Evolutionary conservation across 2,113 vertebrate species (phyloP), one percentile per base, ranked within the genome.

Genomic region (Oceanodroma tethys): DNA sequence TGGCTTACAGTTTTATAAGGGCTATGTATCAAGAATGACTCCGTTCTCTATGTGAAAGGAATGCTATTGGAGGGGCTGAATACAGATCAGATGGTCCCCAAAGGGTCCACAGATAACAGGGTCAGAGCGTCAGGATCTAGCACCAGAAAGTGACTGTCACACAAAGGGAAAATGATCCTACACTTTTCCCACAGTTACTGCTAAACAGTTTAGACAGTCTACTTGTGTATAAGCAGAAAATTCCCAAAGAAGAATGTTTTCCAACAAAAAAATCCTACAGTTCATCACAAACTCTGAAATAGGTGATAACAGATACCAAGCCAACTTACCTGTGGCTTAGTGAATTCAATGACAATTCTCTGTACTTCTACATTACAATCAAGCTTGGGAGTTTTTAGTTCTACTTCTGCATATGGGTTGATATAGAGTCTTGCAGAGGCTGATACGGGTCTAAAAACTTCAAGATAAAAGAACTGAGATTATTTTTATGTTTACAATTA

Each of bases 401-500:
- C 99, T 70, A 97, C 47, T 97, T 99, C 99, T 45, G 99, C 99
- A 42, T 97, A 97, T 3, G 99, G 99, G 95, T 99, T 99, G 94
- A 99, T 99, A 97, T 98, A 99, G 21, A 99, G 98, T 93, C 99
- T 99, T 94, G 99, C 99, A 45, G 99, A 99, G 17, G 99, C 99
- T 66, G 99, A 99, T 80, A 99, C 96, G 10, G 99, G 99, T 97
- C 98, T 99, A 94, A 99, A 99, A 97, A 99, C 99, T 99, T 84
- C 5, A 25, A 95, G 15, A 74, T 43, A 55, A 97, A 97, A 95
- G 81, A 63, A 66, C 0, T 9, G 19, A 96, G 22, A 68, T 72
- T 10, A 29, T n/a, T 50, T 59, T 90, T 52, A 55, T 12, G 4
- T 19, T 65, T 50, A 50, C 16, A 43, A 74, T 14, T 66, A 22